Percentiles rank a stretch among this genome's conserved stretches.
These are phyloP conservation scores for Rhadina sibilatrix DNA, from an alignment of 2,113 vertebrate species.

Conservation along the genomic window DNA sequence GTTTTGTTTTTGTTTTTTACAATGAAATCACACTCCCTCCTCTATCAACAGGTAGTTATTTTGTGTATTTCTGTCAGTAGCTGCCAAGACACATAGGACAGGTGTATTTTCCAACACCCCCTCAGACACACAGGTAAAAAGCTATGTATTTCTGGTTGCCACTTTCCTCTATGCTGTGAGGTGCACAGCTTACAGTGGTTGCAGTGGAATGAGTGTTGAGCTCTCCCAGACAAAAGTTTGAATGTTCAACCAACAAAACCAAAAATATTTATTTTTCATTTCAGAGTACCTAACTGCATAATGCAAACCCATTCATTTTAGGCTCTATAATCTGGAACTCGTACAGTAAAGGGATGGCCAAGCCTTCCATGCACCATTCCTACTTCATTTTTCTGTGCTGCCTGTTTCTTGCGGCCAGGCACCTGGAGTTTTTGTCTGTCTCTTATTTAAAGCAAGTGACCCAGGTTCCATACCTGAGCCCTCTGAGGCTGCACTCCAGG, in stretches of 20 bases:
- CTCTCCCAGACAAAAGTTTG: background rate
- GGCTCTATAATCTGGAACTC: background rate
- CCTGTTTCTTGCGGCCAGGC: background rate
- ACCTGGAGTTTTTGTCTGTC: background rate
- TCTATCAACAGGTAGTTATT: rapidly evolving
- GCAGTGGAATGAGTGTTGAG: background rate
- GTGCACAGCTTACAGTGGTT: background rate
- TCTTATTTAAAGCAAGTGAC: conserved; percentile 28
- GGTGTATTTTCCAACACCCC: background rate
- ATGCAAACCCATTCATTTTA: background rate
- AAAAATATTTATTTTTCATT: background rate
- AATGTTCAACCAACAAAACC: background rate
- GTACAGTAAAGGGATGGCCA: background rate
- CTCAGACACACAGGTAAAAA: background rate
- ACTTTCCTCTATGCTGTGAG: background rate
- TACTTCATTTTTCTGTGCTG: background rate
- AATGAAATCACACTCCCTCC: background rate
- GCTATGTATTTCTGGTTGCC: background rate
- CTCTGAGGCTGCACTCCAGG: conserved; percentile 50
- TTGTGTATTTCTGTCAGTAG: background rate
- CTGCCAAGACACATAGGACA: background rate
- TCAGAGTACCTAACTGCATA: background rate
- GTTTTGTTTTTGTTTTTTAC: background rate
- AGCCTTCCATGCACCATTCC: background rate
- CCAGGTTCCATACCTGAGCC: background rate